Evolutionary conservation across 2,113 vertebrate species (phyloP).

Genomic region (Eulacestoma nigropectus): DNA sequence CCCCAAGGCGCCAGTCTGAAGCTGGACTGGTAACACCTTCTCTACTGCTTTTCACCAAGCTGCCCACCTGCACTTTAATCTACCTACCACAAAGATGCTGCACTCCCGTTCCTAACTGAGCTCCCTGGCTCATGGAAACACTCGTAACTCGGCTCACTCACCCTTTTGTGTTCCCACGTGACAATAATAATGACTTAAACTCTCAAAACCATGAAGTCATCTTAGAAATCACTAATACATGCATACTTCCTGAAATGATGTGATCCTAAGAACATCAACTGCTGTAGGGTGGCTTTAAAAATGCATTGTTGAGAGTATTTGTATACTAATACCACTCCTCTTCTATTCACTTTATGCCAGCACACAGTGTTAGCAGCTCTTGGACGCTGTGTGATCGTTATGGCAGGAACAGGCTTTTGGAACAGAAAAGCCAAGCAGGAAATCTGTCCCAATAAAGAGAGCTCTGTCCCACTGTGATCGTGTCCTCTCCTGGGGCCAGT

Average conservation of each 20-base stretch:
- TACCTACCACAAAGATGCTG: rapidly evolving
- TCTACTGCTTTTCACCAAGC: background rate
- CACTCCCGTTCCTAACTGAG: background rate
- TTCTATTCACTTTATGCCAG: background rate
- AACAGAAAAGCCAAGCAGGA: background rate
- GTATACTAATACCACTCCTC: background rate
- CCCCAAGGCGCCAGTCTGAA: background rate
- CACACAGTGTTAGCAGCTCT: background rate
- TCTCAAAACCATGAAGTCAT: background rate
- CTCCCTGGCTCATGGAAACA: background rate
- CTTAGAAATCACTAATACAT: background rate
- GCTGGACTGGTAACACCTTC: background rate
- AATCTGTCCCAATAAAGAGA: background rate
- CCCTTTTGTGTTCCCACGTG: background rate
- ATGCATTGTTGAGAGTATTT: background rate
- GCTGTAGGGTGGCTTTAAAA: background rate
- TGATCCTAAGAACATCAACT: background rate
- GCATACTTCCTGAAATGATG: background rate
- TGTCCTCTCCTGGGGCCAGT: background rate
- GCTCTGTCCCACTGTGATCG: background rate
- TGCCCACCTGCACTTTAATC: background rate
- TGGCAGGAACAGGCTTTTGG: background rate
- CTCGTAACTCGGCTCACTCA: background rate
- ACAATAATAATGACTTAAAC: background rate
- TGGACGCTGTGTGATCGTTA: background rate